Conservation (phyloP, 2,888 invertebrate genomes). For the Proisotoma minuta region DNA sequence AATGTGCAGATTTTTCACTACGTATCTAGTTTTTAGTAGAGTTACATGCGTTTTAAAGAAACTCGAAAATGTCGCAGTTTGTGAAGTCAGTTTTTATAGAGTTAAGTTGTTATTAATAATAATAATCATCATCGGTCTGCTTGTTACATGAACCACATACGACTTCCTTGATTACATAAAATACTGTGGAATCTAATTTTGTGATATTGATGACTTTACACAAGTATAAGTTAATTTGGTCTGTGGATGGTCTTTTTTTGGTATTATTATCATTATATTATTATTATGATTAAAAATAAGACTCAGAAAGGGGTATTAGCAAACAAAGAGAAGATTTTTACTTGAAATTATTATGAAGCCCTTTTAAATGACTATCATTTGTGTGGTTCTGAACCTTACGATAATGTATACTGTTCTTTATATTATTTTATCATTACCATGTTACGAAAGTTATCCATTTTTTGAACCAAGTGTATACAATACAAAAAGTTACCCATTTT, state of each 20-base stretch:
- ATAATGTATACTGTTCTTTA: slow-evolving; percentile 3
- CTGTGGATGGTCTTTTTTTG: background rate
- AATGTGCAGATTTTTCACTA: slow-evolving; percentile 1
- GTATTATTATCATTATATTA: background rate
- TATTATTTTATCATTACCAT: background rate
- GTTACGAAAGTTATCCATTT: slow-evolving; percentile 17
- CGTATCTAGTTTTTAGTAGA: background rate
- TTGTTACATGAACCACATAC: slow-evolving; percentile 13
- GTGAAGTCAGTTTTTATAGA: background rate
- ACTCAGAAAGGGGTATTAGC: background rate
- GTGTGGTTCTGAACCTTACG: background rate
- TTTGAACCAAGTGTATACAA: slow-evolving; percentile 21
- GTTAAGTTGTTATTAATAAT: slow-evolving; percentile 2
- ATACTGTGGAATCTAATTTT: slow-evolving; percentile 42
- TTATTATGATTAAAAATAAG: background rate
- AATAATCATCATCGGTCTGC: slow-evolving; percentile 2
- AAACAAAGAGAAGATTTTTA: background rate
- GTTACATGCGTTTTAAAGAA: too few relatives aligned
- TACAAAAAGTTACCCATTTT: slow-evolving; percentile 36
- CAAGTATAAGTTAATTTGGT: slow-evolving; percentile 16
- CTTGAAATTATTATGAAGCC: background rate
- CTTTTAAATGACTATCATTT: background rate
- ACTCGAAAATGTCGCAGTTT: background rate
- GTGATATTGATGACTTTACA: slow-evolving; percentile 47
- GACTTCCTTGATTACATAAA: slow-evolving; percentile 19